These are phyloP conservation scores for Aphelinus certus DNA, from an alignment of 1,140 invertebrate genomes.

Conservation along the genomic window DNA sequence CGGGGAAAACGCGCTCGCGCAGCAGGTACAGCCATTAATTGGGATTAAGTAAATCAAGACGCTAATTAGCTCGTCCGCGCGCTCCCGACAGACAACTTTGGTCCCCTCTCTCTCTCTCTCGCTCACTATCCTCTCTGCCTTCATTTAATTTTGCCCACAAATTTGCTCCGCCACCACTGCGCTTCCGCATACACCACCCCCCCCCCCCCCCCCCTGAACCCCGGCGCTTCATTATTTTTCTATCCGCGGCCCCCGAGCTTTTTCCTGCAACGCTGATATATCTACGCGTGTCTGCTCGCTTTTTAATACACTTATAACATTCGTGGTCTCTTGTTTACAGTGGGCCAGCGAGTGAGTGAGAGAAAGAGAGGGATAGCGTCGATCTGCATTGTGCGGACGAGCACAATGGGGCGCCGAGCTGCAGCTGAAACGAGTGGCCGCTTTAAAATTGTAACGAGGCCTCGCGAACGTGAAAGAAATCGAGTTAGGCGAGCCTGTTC, in stretches of 20 bases:
- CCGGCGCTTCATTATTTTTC: constrained; percentile 28
- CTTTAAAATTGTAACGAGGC: too few relatives aligned
- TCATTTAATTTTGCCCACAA: constrained; percentile 61
- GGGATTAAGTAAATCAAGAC: constrained; percentile 69
- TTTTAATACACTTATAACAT: constrained; percentile 19
- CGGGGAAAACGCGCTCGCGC: constrained; percentile 38
- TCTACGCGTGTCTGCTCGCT: not conserved
- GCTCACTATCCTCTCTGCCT: constrained; percentile 30
- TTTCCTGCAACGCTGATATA: not conserved
- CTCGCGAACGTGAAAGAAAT: too few relatives aligned
- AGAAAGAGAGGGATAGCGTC: too few relatives aligned
- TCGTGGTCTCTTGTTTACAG: too few relatives aligned
- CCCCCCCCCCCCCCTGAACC: constrained; percentile 6
- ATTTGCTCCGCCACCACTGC: constrained; percentile 49
- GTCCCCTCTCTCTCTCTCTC: not conserved
- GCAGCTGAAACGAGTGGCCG: too few relatives aligned
- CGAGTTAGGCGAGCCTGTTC: too few relatives aligned
- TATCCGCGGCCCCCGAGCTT: not conserved
- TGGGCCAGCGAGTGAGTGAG: too few relatives aligned
- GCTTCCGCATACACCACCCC: constrained; percentile 26
- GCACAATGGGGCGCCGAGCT: too few relatives aligned
- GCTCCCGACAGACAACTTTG: constrained; percentile 41
- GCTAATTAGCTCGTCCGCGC: constrained; percentile 62
- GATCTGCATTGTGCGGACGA: too few relatives aligned
- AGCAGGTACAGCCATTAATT: constrained; percentile 57